These are phyloP conservation scores for Aphrocallistes beatrix DNA, from an alignment of 37 sponge, comb jelly and placozoan species.

Conservation along the genomic window DNA sequence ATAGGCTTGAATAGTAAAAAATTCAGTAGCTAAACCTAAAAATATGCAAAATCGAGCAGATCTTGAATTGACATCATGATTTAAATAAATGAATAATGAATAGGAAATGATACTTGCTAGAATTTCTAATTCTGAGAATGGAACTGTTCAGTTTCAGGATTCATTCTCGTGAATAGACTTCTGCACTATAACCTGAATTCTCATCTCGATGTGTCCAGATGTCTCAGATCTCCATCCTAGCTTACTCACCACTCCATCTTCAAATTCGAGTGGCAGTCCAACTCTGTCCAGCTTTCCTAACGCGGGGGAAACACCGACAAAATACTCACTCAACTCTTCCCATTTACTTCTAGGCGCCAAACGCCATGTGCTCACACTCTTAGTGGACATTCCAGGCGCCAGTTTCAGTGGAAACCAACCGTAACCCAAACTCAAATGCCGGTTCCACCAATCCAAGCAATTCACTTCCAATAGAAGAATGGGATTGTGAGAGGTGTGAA, in stretches of 20 bases:
- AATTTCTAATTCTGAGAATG: too few relatives aligned
- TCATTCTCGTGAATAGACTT: not conserved
- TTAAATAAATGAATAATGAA: too few relatives aligned
- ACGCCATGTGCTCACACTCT: not conserved
- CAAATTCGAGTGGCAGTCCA: not conserved
- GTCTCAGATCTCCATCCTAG: not conserved
- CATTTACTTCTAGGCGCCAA: not conserved
- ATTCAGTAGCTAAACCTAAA: too few relatives aligned
- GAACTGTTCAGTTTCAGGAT: too few relatives aligned
- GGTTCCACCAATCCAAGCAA: not conserved
- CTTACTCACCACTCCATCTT: not conserved
- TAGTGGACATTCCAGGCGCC: not conserved
- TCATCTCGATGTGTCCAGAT: not conserved
- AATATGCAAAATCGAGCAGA: too few relatives aligned
- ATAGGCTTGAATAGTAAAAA: too few relatives aligned
- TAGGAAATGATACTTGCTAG: too few relatives aligned
- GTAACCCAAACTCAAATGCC: not conserved
- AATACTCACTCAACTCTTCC: constrained; percentile 13
- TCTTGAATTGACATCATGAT: too few relatives aligned
- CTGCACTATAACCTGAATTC: not conserved
- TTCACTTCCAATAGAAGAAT: not conserved
- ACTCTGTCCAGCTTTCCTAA: constrained; percentile 8
- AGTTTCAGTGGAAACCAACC: not conserved
- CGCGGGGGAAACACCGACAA: not conserved
- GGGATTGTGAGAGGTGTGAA: not conserved